These are phyloP conservation scores for Chlorospingus flavigularis DNA, from an alignment of 2,797 vertebrate genomes.

Conservation along the genomic window DNA sequence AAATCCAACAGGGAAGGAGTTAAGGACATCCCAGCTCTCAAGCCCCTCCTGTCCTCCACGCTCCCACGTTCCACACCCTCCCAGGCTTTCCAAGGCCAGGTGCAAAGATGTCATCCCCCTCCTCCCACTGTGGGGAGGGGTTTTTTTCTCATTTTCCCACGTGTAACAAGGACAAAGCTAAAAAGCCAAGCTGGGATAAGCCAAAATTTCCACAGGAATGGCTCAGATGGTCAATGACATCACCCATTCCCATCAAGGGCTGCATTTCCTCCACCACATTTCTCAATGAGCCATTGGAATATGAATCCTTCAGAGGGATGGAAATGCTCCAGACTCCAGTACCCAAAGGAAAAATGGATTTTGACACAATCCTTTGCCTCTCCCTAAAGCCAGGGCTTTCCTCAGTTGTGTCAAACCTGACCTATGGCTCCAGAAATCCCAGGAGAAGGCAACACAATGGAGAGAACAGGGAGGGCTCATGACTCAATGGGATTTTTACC, in stretches of 20 bases:
- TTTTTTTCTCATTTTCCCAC: neutral
- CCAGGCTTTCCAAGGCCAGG: neutral
- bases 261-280: neutral
- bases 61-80: accelerated
- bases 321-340: neutral
- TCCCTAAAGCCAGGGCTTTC: neutral
- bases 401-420: constrained; percentile 36
- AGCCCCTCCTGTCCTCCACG: accelerated
- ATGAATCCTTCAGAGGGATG: neutral
- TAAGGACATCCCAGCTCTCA: neutral
- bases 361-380: neutral
- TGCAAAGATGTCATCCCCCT: neutral
- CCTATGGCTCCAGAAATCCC: neutral
- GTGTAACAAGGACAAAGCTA: neutral
- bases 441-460: neutral
- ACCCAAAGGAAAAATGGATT: neutral
- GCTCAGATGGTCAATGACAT: neutral
- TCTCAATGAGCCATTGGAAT: neutral
- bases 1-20: neutral
- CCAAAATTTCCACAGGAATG: neutral
- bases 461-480: neutral
- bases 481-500: neutral
- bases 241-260: neutral
- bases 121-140: neutral
- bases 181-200: neutral